phyloP scores from a whole-genome alignment of 2,113 vertebrate genomes.

The Tor tambroides region DNA sequence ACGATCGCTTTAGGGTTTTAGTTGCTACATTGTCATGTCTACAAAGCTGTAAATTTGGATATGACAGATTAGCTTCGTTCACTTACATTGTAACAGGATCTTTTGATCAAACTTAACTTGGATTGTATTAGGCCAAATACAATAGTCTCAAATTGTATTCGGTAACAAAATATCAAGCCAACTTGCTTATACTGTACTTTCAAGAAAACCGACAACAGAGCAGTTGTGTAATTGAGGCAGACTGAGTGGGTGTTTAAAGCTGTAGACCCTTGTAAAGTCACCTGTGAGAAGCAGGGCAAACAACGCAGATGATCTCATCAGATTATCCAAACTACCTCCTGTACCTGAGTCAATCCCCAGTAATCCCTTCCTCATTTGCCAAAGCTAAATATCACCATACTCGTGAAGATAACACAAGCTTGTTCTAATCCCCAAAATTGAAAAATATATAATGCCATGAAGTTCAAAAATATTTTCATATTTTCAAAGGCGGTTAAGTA shows the following conservation, averaged over 20 bases:
- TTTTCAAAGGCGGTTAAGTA: neutral
- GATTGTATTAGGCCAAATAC: neutral
- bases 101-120: neutral
- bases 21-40: neutral
- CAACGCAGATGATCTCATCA: conserved; percentile 22
- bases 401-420: conserved; percentile 5
- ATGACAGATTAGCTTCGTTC: neutral
- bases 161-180: neutral
- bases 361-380: conserved; percentile 9
- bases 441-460: neutral
- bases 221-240: conserved; percentile 20
- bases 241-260: conserved; percentile 15
- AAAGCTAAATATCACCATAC: neutral
- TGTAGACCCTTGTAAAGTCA: conserved; percentile 6
- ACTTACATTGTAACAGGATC: neutral
- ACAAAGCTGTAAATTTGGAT: neutral
- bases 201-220: neutral
- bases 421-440: neutral
- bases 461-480: neutral
- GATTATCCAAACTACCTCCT: conserved; percentile 40
- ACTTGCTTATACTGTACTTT: neutral
- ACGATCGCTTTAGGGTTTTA: neutral
- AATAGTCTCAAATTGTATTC: neutral
- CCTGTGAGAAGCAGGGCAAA: conserved; percentile 19
- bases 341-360: conserved; percentile 9